Evolutionary conservation across 2,888 invertebrate species (phyloP).

Genomic region (Kuschelorhynchus macadamiae): DNA sequence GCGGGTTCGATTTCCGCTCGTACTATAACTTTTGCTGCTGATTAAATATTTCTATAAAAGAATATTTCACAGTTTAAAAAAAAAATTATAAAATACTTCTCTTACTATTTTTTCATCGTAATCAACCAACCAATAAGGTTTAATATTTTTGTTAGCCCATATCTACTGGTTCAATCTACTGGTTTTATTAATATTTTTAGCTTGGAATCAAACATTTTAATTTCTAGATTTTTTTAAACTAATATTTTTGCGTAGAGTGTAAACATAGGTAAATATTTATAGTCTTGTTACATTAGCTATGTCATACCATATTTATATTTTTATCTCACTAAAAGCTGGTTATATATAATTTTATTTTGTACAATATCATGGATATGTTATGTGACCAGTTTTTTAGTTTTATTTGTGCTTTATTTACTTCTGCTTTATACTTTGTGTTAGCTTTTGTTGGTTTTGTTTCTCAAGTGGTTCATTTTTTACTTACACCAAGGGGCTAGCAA

Average conservation of each 20-base stretch:
- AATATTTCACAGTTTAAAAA: too few species aligned
- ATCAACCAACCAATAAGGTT: too few species aligned
- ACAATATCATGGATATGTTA: slow-evolving; percentile 6
- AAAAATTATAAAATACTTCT: too few species aligned
- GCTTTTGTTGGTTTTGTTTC: slow-evolving; percentile 62
- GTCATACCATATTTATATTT: slow-evolving; percentile 2
- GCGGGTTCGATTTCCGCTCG: too few species aligned
- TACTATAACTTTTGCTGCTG: too few species aligned
- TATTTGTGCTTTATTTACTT: slow-evolving; percentile 54
- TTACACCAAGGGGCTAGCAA: too few species aligned
- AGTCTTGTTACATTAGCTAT: slow-evolving; percentile 6
- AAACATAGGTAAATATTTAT: slow-evolving; percentile 13
- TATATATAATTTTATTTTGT: slow-evolving; percentile 23
- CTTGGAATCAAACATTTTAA: slow-evolving; percentile 20
- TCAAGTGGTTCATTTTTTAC: too few species aligned
- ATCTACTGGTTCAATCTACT: too few species aligned
- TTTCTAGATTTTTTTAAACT: slow-evolving; percentile 28
- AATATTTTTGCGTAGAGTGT: slow-evolving; percentile 25
- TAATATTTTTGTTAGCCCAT: too few species aligned
- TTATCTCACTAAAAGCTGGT: slow-evolving; percentile 35
- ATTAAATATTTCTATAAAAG: too few species aligned
- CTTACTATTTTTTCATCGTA: too few species aligned
- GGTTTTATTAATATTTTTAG: slow-evolving; percentile 18
- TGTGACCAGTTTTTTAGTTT: slow-evolving; percentile 55
- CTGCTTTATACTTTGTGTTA: slow-evolving; percentile 62